phyloP scores from a whole-genome alignment of 2,113 vertebrate species.

The Jaculus jaculus region DNA sequence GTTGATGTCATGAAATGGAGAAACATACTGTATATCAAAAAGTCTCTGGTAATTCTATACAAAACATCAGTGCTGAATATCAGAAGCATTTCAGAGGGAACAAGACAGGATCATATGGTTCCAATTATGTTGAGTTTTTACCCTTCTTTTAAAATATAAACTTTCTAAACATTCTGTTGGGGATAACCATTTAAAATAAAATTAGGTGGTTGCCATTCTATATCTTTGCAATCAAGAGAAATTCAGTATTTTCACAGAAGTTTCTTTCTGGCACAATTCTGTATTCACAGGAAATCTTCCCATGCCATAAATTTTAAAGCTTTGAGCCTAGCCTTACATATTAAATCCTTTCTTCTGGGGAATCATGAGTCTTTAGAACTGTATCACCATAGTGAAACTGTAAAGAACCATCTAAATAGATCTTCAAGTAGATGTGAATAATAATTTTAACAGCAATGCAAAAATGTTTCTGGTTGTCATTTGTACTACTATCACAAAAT shows the following conservation, averaged over 20 bases:
- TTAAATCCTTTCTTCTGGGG: conserved; percentile 33
- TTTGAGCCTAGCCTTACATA: neutral
- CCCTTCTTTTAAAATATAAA: conserved; percentile 53
- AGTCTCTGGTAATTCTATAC: conserved; percentile 32
- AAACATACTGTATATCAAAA: conserved; percentile 14
- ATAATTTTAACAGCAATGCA: conserved; percentile 9
- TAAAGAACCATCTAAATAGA: neutral
- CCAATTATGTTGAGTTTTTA: conserved; percentile 32
- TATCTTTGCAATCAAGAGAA: conserved; percentile 50
- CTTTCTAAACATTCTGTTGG: conserved; percentile 56
- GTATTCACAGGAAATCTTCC: neutral
- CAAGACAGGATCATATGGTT: conserved; percentile 44
- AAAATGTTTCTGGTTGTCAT: conserved; percentile 15
- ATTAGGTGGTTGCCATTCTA: neutral
- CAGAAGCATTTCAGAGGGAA: conserved; percentile 40
- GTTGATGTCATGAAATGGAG: neutral
- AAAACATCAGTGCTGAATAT: conserved; percentile 53
- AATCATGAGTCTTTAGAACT: conserved; percentile 18
- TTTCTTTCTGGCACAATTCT: conserved; percentile 52
- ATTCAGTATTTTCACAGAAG: conserved; percentile 15
- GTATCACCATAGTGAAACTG: conserved; percentile 43
- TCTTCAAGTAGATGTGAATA: conserved; percentile 9
- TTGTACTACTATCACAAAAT: neutral
- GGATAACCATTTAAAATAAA: conserved; percentile 20
- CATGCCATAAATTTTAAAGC: conserved; percentile 2